phyloP scores from a whole-genome alignment of 2,888 invertebrate species.

The Steinernema hermaphroditum region DNA sequence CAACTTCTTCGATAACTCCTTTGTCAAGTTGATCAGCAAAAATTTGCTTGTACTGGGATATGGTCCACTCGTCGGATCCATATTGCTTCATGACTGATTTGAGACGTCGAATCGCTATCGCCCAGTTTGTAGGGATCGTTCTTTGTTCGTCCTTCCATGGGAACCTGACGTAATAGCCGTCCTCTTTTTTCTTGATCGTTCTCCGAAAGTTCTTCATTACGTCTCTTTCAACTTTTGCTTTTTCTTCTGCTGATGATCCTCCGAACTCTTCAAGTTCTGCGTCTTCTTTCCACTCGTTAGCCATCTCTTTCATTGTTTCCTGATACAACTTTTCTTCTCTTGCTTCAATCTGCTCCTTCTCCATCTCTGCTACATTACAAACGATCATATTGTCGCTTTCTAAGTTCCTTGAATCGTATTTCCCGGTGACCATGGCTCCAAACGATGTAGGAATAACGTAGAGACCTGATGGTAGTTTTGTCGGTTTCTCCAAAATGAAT shows the following conservation, averaged over 20 bases:
- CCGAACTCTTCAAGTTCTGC: not conserved
- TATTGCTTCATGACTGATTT: not conserved
- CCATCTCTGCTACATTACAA: too few species aligned
- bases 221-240: not conserved
- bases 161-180: not conserved
- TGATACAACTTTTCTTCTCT: not conserved
- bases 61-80: too few species aligned
- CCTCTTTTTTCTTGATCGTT: not conserved
- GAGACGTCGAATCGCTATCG: not conserved
- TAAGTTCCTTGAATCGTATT: too few species aligned
- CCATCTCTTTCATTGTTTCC: not conserved
- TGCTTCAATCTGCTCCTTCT: too few species aligned
- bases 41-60: not conserved
- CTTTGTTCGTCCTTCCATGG: not conserved
- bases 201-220: not conserved
- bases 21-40: not conserved
- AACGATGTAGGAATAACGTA: too few species aligned
- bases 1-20: not conserved
- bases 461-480: too few species aligned
- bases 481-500: too few species aligned
- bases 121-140: not conserved
- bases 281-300: not conserved
- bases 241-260: not conserved
- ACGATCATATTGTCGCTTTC: too few species aligned
- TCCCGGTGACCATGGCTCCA: too few species aligned